A percentile compares a stretch with the other conserved stretches of the same genome.
These are phyloP conservation scores for Lanistes nyassanus DNA, from an alignment of 1,140 invertebrate genomes.

Conservation along the genomic window DNA sequence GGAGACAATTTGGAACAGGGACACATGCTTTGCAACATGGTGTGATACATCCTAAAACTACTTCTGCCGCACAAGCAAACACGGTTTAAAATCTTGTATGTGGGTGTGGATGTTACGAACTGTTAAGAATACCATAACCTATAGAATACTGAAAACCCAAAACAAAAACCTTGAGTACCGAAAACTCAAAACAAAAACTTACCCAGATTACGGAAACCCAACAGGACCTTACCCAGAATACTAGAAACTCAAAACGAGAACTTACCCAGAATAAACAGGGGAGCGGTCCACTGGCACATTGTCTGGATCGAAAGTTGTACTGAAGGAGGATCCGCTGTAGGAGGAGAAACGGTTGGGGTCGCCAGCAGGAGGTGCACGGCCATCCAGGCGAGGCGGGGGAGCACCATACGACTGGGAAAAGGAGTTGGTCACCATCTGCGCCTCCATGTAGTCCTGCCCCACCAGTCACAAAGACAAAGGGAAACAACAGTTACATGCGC, in stretches of 20 bases:
- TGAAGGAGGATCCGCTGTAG: constrained; percentile 66
- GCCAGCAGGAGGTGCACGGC: constrained; percentile 22
- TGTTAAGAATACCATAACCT: no score
- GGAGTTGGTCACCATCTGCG: constrained; percentile 50
- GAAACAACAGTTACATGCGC: no score
- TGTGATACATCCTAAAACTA: no score
- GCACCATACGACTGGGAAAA: constrained; percentile 45
- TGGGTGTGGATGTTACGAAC: no score
- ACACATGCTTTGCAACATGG: no score
- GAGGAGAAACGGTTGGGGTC: constrained; percentile 53
- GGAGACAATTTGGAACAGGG: no score
- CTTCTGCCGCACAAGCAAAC: no score
- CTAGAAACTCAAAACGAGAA: constrained; percentile 23
- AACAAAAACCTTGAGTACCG: neutral
- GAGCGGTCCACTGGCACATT: constrained; percentile 86
- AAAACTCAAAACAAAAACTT: neutral
- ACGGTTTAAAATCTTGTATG: no score
- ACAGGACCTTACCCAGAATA: neutral
- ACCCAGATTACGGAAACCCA: neutral
- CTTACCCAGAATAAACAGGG: constrained; percentile 87
- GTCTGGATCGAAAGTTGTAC: constrained; percentile 78
- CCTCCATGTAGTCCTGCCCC: constrained; percentile 59
- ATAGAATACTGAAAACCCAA: no score
- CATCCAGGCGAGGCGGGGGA: constrained; percentile 29
- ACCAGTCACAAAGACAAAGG: neutral